Conservation (phyloP, 2,888 invertebrate species). For the Hirtodrosophila alboralis region DNA sequence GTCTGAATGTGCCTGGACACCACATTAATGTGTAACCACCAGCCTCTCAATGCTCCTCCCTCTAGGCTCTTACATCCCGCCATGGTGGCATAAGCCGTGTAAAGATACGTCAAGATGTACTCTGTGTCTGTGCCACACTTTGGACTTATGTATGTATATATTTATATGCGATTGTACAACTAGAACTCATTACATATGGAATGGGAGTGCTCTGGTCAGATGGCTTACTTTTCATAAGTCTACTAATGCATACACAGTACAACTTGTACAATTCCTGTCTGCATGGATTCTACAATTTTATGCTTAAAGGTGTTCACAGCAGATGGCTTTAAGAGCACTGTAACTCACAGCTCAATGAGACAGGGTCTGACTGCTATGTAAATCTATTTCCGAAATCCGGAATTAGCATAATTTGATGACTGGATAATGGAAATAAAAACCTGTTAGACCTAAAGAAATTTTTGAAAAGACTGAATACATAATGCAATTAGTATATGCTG, state of each 20-base stretch:
- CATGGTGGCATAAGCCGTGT: neutral
- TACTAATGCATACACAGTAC: too few relatives aligned
- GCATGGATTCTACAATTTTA: conserved; percentile 1
- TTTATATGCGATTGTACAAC: too few relatives aligned
- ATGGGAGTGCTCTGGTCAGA: conserved; percentile 12
- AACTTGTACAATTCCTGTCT: too few relatives aligned
- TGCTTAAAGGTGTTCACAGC: conserved; percentile 8
- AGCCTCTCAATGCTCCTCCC: conserved; percentile 11
- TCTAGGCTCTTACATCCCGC: neutral
- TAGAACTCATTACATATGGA: conserved; percentile 23
- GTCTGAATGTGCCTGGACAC: neutral
- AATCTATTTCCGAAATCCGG: neutral
- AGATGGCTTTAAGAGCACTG: conserved; percentile 5
- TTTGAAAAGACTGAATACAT: too few relatives aligned
- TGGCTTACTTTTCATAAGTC: neutral
- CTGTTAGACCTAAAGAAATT: neutral
- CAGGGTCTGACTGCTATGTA: neutral
- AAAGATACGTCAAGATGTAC: conserved; percentile 2
- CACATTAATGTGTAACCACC: conserved; percentile 1
- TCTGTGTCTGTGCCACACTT: conserved; percentile 7
- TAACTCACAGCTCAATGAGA: too few relatives aligned
- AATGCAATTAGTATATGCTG: neutral
- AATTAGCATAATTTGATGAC: neutral
- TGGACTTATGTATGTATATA: conserved; percentile 4
- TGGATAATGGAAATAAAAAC: too few relatives aligned